Percentiles rank a stretch among this genome's conserved stretches.
Conservation (phyloP, 2,797 vertebrate genomes). For the Falco biarmicus region DNA sequence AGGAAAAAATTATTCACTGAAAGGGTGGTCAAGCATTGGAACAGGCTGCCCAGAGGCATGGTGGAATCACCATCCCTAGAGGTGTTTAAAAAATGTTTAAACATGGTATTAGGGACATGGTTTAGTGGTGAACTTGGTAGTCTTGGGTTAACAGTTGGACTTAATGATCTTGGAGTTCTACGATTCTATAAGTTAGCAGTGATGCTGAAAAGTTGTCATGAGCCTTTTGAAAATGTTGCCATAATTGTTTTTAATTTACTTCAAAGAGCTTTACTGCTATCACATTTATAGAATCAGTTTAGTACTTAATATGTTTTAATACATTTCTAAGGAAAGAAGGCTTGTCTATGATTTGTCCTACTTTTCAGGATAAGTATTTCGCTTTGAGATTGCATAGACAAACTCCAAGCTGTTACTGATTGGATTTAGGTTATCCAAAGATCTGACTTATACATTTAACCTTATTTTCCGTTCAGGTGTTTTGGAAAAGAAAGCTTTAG, state of each 20-base stretch:
- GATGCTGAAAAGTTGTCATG: rapidly evolving
- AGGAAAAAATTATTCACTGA: no score
- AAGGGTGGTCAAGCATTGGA: no score
- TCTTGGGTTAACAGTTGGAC: no score
- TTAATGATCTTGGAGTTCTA: no score
- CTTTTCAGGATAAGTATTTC: neutral
- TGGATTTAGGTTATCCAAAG: neutral
- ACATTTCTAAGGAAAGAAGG: neutral
- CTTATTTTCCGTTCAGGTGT: neutral
- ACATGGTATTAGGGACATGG: no score
- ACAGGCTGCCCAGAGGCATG: no score
- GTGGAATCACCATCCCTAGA: no score
- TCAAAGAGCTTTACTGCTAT: neutral
- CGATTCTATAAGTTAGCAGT: neutral
- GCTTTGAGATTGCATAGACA: neutral
- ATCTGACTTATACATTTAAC: neutral
- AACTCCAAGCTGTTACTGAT: neutral
- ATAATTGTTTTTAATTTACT: neutral
- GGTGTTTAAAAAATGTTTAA: no score
- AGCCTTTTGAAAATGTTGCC: neutral
- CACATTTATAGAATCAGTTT: neutral
- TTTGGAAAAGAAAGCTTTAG: neutral
- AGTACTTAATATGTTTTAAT: neutral
- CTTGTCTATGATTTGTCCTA: neutral
- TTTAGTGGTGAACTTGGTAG: no score